Evolutionary conservation across 2,113 vertebrate genomes (phyloP).

Genomic region (Sylvicapra grimmia): DNA sequence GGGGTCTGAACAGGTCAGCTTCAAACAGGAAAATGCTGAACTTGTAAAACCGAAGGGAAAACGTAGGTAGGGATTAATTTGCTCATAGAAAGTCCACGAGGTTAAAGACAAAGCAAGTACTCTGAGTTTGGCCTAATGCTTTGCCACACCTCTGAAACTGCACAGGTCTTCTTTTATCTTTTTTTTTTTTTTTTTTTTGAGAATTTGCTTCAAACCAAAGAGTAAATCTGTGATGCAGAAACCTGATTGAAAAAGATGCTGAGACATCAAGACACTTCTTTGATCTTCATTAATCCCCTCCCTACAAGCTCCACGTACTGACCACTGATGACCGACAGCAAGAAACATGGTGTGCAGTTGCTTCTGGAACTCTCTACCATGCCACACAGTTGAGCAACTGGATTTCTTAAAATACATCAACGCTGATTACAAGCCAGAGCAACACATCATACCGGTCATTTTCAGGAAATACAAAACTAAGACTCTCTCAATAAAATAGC

Average conservation of each 20-base stretch:
- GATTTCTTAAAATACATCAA: neutral
- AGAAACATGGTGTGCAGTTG: neutral
- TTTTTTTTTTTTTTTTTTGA: neutral
- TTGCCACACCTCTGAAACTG: neutral
- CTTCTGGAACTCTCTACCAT: neutral
- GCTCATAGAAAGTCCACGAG: neutral
- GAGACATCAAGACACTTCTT: neutral
- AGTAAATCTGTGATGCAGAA: neutral
- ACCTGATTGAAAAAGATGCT: neutral
- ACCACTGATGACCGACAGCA: neutral
- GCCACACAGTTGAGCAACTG: fast-evolving
- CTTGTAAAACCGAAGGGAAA: neutral
- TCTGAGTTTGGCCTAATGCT: neutral
- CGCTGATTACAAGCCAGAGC: neutral
- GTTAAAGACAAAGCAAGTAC: neutral
- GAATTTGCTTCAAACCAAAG: no score
- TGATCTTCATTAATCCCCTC: neutral
- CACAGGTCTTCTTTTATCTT: neutral
- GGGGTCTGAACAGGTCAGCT: no score
- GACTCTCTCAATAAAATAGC: neutral
- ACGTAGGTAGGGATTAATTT: neutral
- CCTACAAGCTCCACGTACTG: neutral
- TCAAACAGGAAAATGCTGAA: neutral
- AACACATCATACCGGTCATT: neutral
- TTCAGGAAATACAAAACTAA: neutral